A percentile compares a stretch with the other conserved stretches of the same genome.
These are phyloP conservation scores for Myotis planiceps DNA, from an alignment of 2,797 vertebrate species.

Conservation along the genomic window DNA sequence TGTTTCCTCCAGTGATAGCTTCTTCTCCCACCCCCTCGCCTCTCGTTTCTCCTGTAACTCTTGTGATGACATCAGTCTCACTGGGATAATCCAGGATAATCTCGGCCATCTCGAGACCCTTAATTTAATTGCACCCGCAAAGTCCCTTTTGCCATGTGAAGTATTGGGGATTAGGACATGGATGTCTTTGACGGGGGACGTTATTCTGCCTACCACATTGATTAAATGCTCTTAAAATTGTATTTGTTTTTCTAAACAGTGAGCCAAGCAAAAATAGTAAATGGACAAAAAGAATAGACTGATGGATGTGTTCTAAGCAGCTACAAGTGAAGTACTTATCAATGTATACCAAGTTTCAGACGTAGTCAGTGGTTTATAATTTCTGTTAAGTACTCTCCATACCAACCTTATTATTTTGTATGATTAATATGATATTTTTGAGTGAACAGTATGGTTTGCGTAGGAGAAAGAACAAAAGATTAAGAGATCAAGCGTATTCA, in stretches of 20 bases:
- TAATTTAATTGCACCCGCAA: not conserved
- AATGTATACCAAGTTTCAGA: not conserved
- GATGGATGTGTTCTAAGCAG: not conserved
- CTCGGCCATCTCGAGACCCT: not conserved
- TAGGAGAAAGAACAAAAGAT: conserved; percentile 11
- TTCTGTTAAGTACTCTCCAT: not conserved
- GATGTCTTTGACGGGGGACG: not conserved
- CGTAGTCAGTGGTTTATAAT: not conserved
- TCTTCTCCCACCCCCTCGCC: not conserved
- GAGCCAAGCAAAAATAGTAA: not conserved
- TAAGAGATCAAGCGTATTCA: not conserved
- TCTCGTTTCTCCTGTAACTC: not conserved
- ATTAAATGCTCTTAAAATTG: not conserved
- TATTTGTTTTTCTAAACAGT: not conserved
- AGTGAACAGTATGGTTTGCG: not conserved
- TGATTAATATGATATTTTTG: not conserved
- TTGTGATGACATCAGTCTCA: not conserved
- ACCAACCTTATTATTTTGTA: not conserved
- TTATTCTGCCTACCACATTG: not conserved
- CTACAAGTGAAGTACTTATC: not conserved
- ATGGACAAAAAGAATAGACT: not conserved
- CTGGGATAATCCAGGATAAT: not conserved
- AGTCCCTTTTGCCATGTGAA: not conserved
- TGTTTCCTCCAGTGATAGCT: not conserved
- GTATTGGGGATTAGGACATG: not conserved